These are phyloP conservation scores for Limnephilus auricula DNA, from an alignment of 2,888 invertebrate species.

Conservation along the genomic window DNA sequence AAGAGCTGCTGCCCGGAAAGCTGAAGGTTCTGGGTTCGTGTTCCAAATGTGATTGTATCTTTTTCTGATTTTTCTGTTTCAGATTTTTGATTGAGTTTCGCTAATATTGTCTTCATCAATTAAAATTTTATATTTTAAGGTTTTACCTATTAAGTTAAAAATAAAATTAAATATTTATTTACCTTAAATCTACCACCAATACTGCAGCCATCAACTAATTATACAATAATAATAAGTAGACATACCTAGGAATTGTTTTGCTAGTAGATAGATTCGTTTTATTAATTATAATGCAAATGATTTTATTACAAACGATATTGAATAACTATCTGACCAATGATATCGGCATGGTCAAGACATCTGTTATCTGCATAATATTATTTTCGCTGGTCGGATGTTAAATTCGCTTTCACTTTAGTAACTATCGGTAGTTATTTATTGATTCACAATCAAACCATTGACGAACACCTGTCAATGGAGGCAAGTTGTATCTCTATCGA, in stretches of 20 bases:
- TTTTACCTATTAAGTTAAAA: too few species aligned
- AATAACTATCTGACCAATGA: neutral
- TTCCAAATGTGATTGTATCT: too few species aligned
- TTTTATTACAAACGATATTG: neutral
- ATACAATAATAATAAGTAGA: neutral
- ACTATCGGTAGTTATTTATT: neutral
- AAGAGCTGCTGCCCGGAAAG: too few species aligned
- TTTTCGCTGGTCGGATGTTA: neutral
- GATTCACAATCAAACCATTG: neutral
- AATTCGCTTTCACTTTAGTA: conserved; percentile 17
- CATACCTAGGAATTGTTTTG: neutral
- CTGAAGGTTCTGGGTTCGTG: too few species aligned
- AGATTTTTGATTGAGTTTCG: too few species aligned
- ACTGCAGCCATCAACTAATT: neutral
- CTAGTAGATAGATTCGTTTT: neutral
- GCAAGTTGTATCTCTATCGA: neutral
- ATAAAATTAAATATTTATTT: neutral
- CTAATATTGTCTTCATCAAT: too few species aligned
- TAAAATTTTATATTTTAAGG: too few species aligned
- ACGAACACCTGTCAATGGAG: neutral
- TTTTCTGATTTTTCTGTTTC: too few species aligned
- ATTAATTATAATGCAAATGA: neutral
- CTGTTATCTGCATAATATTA: neutral
- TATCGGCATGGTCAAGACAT: neutral
- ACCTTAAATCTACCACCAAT: neutral